Base-by-base conservation (phyloP, 2,888 invertebrate species). In the Eristalis intricaria region DNA sequence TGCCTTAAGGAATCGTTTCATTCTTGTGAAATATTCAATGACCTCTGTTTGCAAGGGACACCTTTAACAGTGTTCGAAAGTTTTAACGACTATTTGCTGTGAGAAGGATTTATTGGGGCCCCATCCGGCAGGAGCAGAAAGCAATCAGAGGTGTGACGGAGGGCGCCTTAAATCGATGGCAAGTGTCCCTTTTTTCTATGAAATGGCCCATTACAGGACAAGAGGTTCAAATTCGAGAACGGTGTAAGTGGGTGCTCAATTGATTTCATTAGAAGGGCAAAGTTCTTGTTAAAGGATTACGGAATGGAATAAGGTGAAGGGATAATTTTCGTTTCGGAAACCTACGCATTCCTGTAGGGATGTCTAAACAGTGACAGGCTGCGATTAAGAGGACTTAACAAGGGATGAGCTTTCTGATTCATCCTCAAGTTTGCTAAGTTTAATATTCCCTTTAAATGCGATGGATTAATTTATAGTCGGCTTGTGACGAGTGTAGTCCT, bases 11-110 rank as follows among this genome's bases (percentile, higher is more conserved):
- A 76, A 50, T n/a, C n/a, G n/a, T 1, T 43, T 50, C 50, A 4
- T 19, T 70, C 56, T 70, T n/a, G 66, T n/a, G 1, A n/a, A n/a
- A 50, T 83, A 78, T 86, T 78, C 74, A 86, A 83, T 86, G 86
- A 79, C 83, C 78, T 66, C 38, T 70, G 82, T 86, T 75, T 10
- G 66, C 70, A 50, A 8, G 40, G 66, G 70, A 78, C 70, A 61
- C 74, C 50, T 75, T 83, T 43, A 43, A 40, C 7, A 23, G 64
- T 23, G 50, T 76, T 80, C 26, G 64, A 82, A 74, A 83, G 74
- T 83, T 83, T 79, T 75, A 83, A 86, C 74, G 78, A 83, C 70
- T 78, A 79, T 83, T 83, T 79, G 68, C 65, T 56, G 26, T 4
- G 63, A 38, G 60, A 63, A 60, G 65, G 63, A 82, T 73, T 82